A percentile compares a stretch with the other conserved stretches of the same genome.
These are phyloP conservation scores for Eubasilissa splendida DNA, from an alignment of 2,888 invertebrate species.

Conservation along the genomic window DNA sequence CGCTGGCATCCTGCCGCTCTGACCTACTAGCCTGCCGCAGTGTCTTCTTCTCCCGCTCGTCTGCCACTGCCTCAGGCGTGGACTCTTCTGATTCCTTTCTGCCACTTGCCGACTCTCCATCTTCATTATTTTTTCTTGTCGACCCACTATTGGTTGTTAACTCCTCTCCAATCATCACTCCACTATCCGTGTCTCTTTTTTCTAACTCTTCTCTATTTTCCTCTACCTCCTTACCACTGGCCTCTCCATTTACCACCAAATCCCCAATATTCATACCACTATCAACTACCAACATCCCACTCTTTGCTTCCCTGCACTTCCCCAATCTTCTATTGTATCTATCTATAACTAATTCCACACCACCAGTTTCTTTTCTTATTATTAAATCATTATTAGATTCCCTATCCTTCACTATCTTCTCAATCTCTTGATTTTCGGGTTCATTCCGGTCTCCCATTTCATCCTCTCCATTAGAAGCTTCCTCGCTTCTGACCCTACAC, in stretches of 20 bases:
- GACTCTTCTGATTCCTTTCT: neutral
- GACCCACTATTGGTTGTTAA: neutral
- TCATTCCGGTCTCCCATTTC: neutral
- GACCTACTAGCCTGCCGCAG: neutral
- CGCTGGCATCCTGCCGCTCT: neutral
- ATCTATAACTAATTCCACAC: too few relatives aligned
- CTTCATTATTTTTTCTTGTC: neutral
- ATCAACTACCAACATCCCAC: too few relatives aligned
- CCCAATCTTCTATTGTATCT: too few relatives aligned
- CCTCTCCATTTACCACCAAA: neutral
- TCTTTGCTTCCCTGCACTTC: too few relatives aligned
- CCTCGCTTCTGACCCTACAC: too few relatives aligned
- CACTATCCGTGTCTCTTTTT: neutral
- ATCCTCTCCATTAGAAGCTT: too few relatives aligned
- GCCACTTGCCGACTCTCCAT: neutral
- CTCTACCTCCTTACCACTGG: neutral
- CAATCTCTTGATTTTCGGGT: neutral
- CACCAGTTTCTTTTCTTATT: too few relatives aligned
- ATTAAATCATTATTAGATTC: too few relatives aligned
- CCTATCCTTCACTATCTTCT: too few relatives aligned
- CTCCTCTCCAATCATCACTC: too few relatives aligned
- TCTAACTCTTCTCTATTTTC: conserved; percentile 3
- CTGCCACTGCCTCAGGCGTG: neutral
- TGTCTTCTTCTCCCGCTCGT: neutral
- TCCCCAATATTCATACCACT: too few relatives aligned